Percentiles rank a stretch among this genome's conserved stretches.
phyloP scores from a whole-genome alignment of 1,140 invertebrate species.

The Hylyphantes graminicola region DNA sequence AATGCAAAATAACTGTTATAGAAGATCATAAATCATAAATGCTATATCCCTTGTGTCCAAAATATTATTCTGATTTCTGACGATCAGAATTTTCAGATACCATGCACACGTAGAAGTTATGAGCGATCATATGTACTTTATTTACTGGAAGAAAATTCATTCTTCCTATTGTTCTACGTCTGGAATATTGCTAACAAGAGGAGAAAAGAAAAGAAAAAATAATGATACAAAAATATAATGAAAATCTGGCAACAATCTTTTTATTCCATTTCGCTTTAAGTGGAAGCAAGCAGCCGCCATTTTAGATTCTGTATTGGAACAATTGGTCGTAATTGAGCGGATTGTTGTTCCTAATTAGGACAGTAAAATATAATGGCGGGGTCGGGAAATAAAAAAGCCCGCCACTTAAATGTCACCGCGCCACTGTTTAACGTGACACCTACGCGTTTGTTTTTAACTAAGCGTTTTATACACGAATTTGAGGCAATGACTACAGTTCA shows the following conservation, averaged over 20 bases:
- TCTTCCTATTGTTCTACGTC: neutral
- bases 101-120: constrained; percentile 6
- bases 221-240: neutral
- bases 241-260: constrained; percentile 52
- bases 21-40: no score
- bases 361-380: neutral
- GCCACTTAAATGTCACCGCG: no score
- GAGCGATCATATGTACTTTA: neutral
- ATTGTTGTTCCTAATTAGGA: constrained; percentile 38
- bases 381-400: neutral
- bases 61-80: neutral
- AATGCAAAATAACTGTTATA: no score
- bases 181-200: no score
- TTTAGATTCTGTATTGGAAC: neutral
- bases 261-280: constrained; percentile 17
- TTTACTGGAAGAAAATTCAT: constrained; percentile 1
- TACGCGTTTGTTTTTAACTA: no score
- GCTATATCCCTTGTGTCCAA: no score
- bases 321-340: constrained; percentile 45
- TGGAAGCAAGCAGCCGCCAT: constrained; percentile 26
- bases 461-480: no score
- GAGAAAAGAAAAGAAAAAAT: no score
- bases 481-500: no score
- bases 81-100: neutral
- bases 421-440: no score